These are phyloP conservation scores for Mactromeris polynyma DNA, from an alignment of 2,888 invertebrate species.

Conservation along the genomic window DNA sequence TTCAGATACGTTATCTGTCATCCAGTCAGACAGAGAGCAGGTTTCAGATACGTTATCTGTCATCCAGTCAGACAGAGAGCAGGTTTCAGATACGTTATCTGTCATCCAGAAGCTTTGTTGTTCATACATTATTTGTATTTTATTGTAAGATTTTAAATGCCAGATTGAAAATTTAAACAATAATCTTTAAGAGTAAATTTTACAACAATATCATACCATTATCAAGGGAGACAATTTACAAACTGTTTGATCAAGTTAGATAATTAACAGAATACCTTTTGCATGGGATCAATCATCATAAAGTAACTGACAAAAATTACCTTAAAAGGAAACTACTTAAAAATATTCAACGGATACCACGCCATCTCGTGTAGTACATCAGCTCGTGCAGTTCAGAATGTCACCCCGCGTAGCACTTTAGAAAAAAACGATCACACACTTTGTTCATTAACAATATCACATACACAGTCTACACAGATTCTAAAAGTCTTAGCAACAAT, in stretches of 20 bases:
- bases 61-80: background rate
- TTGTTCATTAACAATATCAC: conserved; percentile 32
- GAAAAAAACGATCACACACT: conserved; percentile 22
- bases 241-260: background rate
- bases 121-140: no score
- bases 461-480: conserved; percentile 12
- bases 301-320: no score
- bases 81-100: no score
- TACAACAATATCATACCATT: background rate
- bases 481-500: background rate
- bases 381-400: background rate
- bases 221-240: background rate
- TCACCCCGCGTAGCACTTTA: background rate
- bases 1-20: no score
- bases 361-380: no score
- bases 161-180: no score
- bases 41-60: background rate
- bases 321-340: no score
- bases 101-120: no score
- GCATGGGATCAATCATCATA: no score
- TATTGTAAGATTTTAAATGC: no score
- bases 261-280: background rate
- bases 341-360: no score
- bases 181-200: no score
- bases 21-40: background rate